These are phyloP conservation scores for Strigamia transsilvanica DNA, from an alignment of 2,888 invertebrate species.

Conservation along the genomic window DNA sequence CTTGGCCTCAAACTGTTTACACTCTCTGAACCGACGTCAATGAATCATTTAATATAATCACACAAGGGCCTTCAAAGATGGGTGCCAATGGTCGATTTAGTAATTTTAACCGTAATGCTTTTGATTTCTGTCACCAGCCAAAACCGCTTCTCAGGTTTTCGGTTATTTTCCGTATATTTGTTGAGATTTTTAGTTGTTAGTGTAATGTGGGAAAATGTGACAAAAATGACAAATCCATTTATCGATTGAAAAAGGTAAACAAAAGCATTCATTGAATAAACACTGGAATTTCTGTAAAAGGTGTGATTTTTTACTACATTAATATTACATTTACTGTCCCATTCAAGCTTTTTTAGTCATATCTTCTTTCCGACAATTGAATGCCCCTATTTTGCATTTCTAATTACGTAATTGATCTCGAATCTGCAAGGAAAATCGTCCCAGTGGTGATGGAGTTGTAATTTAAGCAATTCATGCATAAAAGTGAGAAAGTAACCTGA, in stretches of 20 bases:
- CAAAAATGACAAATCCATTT: background rate
- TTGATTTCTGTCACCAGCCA: background rate
- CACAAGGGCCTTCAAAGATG: background rate
- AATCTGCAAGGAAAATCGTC: too few relatives aligned
- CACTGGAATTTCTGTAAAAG: background rate
- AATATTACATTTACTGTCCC: too few relatives aligned
- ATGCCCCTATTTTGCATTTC: too few relatives aligned
- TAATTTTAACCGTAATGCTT: background rate
- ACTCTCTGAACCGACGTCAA: slow-evolving; percentile 40
- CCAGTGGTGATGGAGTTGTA: too few relatives aligned
- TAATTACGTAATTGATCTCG: too few relatives aligned
- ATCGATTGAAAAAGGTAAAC: background rate
- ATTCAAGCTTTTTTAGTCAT: too few relatives aligned
- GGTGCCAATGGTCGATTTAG: slow-evolving; percentile 10
- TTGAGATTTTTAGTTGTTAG: too few relatives aligned
- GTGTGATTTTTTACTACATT: background rate
- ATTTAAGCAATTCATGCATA: too few relatives aligned
- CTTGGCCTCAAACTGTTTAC: slow-evolving; percentile 39
- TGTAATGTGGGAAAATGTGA: background rate
- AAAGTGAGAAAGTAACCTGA: too few relatives aligned
- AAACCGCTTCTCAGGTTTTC: background rate
- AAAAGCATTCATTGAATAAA: background rate
- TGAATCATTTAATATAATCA: slow-evolving; percentile 44
- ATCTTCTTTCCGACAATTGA: too few relatives aligned
- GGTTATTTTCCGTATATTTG: background rate